phyloP scores from a whole-genome alignment of 2,113 vertebrate species.

The Macquaria australasica region DNA sequence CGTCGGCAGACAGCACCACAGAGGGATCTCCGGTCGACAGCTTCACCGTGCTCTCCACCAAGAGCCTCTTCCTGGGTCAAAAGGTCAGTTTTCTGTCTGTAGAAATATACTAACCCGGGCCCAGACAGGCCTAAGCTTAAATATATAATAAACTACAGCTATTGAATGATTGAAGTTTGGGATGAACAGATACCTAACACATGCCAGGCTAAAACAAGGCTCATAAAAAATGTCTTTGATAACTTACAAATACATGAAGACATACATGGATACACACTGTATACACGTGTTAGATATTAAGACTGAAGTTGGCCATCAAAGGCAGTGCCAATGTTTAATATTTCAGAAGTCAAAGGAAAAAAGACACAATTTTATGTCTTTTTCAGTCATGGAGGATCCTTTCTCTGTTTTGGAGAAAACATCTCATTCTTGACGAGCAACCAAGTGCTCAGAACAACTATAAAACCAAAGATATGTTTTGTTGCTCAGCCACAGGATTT shows the following conservation, averaged over 20 bases:
- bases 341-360: neutral
- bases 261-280: neutral
- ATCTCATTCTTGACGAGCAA: neutral
- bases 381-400: neutral
- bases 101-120: neutral
- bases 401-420: neutral
- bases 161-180: neutral
- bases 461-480: neutral
- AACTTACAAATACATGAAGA: neutral
- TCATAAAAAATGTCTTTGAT: neutral
- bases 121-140: neutral
- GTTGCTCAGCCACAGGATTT: neutral
- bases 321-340: neutral
- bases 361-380: neutral
- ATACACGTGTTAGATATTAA: no score
- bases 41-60: conserved; percentile 97
- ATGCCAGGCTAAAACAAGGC: neutral
- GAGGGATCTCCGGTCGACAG: conserved; percentile 92
- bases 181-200: neutral
- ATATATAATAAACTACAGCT: neutral
- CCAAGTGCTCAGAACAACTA: neutral
- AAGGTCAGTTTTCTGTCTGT: conserved; percentile 89
- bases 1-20: conserved; percentile 95
- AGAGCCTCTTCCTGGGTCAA: conserved; percentile 98
- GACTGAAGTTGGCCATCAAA: neutral